phyloP scores from a whole-genome alignment of 2,888 invertebrate genomes.

The Allygus modestus region DNA sequence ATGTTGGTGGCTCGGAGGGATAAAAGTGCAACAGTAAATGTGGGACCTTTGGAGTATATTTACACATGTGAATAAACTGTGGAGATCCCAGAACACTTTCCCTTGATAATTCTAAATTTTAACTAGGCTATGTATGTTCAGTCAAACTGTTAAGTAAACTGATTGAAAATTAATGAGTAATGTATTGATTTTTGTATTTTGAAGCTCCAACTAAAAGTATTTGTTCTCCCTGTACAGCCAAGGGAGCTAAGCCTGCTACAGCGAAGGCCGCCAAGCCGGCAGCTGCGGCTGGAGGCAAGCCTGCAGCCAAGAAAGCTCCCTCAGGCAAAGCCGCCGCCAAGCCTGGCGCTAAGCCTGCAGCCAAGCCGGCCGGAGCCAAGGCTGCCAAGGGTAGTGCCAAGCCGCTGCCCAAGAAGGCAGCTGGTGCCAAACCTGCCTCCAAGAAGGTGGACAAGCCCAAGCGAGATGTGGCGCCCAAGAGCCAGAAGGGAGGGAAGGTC shows the following conservation, averaged over 20 bases:
- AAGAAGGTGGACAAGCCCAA: conserved; percentile 78
- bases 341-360: conserved; percentile 69
- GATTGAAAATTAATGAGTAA: no score
- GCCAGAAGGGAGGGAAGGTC: conserved; percentile 77
- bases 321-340: conserved; percentile 66
- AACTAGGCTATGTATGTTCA: no score
- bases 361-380: conserved; percentile 74
- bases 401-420: conserved; percentile 74
- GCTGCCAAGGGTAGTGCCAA: conserved; percentile 71
- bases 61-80: neutral
- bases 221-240: conserved; percentile 59
- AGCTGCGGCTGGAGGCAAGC: conserved; percentile 67
- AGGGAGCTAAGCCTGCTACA: conserved; percentile 71
- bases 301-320: conserved; percentile 71
- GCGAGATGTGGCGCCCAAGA: conserved; percentile 77
- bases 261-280: conserved; percentile 72
- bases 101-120: no score
- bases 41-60: conserved; percentile 29
- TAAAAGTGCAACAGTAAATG: conserved; percentile 39
- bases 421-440: conserved; percentile 71
- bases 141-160: no score
- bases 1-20: conserved; percentile 25
- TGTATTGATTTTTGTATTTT: no score
- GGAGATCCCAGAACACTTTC: neutral
- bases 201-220: no score